A percentile compares a stretch with the other conserved stretches of the same genome.
Conservation (phyloP, 2,888 invertebrate species). For the Mythimna vitellina region DNA sequence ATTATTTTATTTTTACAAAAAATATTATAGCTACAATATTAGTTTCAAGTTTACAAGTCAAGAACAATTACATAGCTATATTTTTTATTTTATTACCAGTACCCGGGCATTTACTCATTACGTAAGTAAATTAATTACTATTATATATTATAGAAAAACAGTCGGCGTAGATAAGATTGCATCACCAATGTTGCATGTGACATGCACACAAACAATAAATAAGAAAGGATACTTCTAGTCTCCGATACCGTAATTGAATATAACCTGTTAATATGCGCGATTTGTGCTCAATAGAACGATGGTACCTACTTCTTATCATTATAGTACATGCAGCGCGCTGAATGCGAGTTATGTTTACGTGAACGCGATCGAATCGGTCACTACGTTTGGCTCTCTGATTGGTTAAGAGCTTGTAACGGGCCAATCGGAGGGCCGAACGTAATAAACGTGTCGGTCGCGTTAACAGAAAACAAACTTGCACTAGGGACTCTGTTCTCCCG, state of each 20-base stretch:
- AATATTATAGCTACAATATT: no score
- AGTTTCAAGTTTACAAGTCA: not conserved
- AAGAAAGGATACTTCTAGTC: constrained; percentile 4
- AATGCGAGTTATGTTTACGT: no score
- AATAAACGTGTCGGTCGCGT: no score
- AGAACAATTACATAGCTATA: not conserved
- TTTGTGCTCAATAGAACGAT: not conserved
- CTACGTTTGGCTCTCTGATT: no score
- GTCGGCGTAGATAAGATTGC: constrained; percentile 20
- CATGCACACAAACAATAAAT: constrained; percentile 24
- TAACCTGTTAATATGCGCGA: constrained; percentile 3
- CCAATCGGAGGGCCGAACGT: no score
- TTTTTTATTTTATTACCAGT: not conserved
- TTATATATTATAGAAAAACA: constrained; percentile 20
- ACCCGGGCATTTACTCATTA: no score
- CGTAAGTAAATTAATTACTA: constrained; percentile 1
- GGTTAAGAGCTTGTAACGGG: no score
- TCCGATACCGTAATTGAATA: not conserved
- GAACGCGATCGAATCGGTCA: no score
- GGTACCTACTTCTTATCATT: no score
- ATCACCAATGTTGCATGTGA: constrained; percentile 24
- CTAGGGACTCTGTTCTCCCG: no score
- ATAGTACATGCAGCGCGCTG: no score
- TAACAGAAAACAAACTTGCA: no score
- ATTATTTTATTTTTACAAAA: not conserved